Evolutionary conservation across 2,888 invertebrate genomes (phyloP), one percentile per base, ranked within the genome.

Genomic region (Eumacrocentrus americanus): DNA sequence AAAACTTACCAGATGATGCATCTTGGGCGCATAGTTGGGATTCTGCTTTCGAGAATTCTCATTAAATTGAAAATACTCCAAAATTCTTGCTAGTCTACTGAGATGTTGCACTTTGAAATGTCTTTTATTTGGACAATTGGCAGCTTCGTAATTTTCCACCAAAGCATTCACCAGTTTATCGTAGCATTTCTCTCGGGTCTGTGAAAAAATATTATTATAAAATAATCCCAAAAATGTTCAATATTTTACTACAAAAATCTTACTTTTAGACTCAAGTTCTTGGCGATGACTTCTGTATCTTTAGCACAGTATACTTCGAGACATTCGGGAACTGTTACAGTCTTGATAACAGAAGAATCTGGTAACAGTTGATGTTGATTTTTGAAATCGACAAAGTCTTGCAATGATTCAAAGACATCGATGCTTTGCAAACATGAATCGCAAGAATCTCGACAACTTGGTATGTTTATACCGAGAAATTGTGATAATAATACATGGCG

Each of bases 1-100:
- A 18, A 9, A 11, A 42, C 42, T 18, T 42, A 42, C 42, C 20
- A 42, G 16, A 2, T 34, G 29, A 5, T 14, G n/a, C 11, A 34
- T 34, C 20, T 12, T 16, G 6, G n/a, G 18, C 16, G 9, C 22
- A 9, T 14, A 25, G 9, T 18, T 25, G 3, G 29, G n/a, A n/a
- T 14, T 9, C 42, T 18, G 6, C 6, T 9, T 11, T 7, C n/a
- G 6, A 18, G 42, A 6, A n/a, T n/a, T n/a, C 0, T 16, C 11
- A 5, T n/a, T 5, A 5, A 50, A 50, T 11, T 29, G 34, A 14
- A 11, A 11, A 6, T 35, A 50, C 16, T 50, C 48, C n/a, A 50
- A 20, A 50, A 18, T 50, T 35, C 48, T 34, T 12, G 48, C 48
- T 6, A 50, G 20, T 50, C 48, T 16, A 7, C 34, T 34, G n/a